Base-by-base conservation (phyloP, 2,797 vertebrate genomes). In the Ciconia nigra region DNA sequence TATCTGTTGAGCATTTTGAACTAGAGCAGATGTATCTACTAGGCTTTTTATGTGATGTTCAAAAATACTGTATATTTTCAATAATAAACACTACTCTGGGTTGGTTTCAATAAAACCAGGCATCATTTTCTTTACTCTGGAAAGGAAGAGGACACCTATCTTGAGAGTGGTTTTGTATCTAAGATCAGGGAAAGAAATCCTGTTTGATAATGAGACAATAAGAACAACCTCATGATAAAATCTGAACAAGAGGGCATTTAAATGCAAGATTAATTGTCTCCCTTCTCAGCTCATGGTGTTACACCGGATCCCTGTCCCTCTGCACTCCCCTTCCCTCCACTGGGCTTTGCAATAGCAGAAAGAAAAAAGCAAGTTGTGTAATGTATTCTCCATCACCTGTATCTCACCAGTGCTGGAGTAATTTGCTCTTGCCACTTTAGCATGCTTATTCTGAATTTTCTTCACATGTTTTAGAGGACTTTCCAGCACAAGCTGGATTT, bases 11-110 rank as follows among this genome's bases (percentile, higher is more conserved):
- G 95, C 89, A 88, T 96, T 96, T 95, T 93, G 83, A 93, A 90
- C 59, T 91, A 92, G 26, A 92, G 84, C 92, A 79, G 82, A 69
- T 78, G 81, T 87, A 89, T 86, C 91, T 92, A 91, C 77, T 44
- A 85, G 90, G 95, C 96, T 97, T 96, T 97, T 96, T 97, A 96
- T 95, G 95, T 96, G 90, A 96, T 93, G 72, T 93, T 97, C 91
- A 95, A 87, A 97, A 96, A 97, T 83, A 93, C 25, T 97, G 97
- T 97, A 94, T 97, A 97, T 97, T 97, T 97, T 97, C 96, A 97
- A 73, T 96, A 98, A 97, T 97, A 97, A 98, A 97, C 85, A 97
- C 93, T 94, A 92, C 89, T 96, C 91, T 94, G 93, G 94, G 89
- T 96, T 96, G 89, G 92, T 97, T 97, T 97, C 94, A 96, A 54